Evolutionary conservation across 2,797 vertebrate genomes (phyloP).

Genomic region (Dicrostonyx torquatus): DNA sequence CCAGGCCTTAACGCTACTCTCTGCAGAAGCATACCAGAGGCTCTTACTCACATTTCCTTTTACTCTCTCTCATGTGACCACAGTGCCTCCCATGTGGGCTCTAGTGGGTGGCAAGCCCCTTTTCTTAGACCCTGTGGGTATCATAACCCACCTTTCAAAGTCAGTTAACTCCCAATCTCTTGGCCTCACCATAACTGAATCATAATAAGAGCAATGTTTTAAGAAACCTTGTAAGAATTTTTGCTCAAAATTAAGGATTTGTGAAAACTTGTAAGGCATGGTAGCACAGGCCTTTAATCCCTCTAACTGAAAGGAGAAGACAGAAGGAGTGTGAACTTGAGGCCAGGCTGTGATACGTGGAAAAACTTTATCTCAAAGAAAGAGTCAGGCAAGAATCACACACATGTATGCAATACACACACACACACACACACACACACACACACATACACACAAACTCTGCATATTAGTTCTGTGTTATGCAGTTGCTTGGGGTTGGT

Average conservation of each 20-base stretch:
- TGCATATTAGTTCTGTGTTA: not conserved
- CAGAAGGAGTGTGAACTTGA: not conserved
- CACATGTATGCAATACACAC: not conserved
- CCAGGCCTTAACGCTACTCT: fast-evolving
- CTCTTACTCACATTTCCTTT: not conserved
- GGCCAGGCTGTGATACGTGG: too few species aligned
- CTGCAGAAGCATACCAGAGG: not conserved
- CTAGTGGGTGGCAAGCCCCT: too few species aligned
- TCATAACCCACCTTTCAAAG: not conserved
- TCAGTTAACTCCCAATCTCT: not conserved
- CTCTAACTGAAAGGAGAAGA: not conserved
- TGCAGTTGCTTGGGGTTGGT: too few species aligned
- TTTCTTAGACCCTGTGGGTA: not conserved
- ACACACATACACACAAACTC: not conserved
- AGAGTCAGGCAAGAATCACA: not conserved
- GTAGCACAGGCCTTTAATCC: not conserved
- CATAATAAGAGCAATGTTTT: not conserved
- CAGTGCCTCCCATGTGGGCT: not conserved
- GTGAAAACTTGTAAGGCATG: not conserved
- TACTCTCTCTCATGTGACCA: not conserved
- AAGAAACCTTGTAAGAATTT: not conserved
- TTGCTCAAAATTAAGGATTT: not conserved
- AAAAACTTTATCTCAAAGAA: not conserved
- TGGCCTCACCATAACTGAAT: too few species aligned
- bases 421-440: not conserved